Evolutionary conservation across 2,888 invertebrate genomes (phyloP), one percentile per base, ranked within the genome.

Genomic region (Temnothorax ravouxi): DNA sequence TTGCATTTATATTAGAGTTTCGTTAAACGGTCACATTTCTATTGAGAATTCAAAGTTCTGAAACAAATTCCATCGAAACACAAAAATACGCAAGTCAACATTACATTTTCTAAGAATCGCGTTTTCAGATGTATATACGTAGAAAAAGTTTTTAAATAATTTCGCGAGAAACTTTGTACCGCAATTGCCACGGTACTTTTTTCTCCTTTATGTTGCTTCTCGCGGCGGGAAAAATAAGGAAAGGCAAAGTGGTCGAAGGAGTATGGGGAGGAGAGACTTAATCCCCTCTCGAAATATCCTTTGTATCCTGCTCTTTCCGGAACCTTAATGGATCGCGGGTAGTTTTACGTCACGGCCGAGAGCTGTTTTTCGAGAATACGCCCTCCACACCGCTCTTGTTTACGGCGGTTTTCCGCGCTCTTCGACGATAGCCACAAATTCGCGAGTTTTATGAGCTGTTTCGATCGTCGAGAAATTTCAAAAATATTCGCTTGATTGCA

Each of bases 311-410:
- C 80, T 83, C 79, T 77, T 77, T 71, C 84, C 74, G 56, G 71
- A 84, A 87, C 86, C 87, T 87, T 89, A 91, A 92, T 90, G 90
- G 90, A 91, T 91, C 90, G 90, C 72, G 86, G 88, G 71, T 86
- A 89, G 89, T 87, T 89, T 88, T 88, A 86, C 85, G 85, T 77
- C 87, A 85, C 86, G 66, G 86, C 88, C 83, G 83, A 87, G 86
- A 84, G 86, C 87, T 89, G 83, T 87, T 90, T 87, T 88, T 86
- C 85, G 85, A 77, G 86, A 79, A 85, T 87, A 87, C 64, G 62
- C 84, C 79, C 71, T 74, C 64, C 79, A 64, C 72, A 64, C 72
- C 59, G 25, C 50, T 54, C 81, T 86, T 81, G 56, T 54, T 84
- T 76, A 71, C 52, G 47, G 72, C 72, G 52, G 79, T 47, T 77